Base-by-base conservation (phyloP, 2,113 vertebrate species). In the Cavia aperea region DNA sequence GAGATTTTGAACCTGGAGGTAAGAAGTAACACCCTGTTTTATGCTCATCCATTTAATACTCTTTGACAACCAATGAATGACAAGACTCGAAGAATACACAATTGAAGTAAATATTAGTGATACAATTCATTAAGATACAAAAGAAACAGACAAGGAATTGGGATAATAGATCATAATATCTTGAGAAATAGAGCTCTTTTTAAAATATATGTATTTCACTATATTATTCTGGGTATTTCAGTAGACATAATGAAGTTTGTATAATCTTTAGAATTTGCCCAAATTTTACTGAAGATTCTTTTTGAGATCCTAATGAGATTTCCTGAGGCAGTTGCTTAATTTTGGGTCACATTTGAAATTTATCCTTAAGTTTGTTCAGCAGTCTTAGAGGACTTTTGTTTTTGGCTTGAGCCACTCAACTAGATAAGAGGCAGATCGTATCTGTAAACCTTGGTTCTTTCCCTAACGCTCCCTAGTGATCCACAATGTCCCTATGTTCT, bases 1-100 rank as follows among this genome's bases (percentile, higher is more conserved):
- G 29, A 90, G 63, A 84, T 93, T 93, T 93, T 83, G 95, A 95
- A 94, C 95, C 93, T 95, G 43, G 51, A 68, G 86, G 92, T 84
- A 86, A 94, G 75, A 95, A 91, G 66, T 23, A 92, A 49, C 13
- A 73, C 51, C 86, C 13, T 87, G 18, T 81, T 94, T 94, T 81
- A 75, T 91, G 81, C 62, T 39, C 31, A 94, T 75, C 68, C 33
- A 84, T 81, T 92, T 72, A 65, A 3, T 81, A 83, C 82, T 90
- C 86, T 86, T 96, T 95, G 93, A 79, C 63, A 94, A 73, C 65
- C 60, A 90, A 15, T 62, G 65, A 92, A 16, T 62, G 68, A 92
- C 94, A 94, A 95, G 86, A 85, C 54, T 0, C 81, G 21, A 89
- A 95, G 43, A 89, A 95, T 49, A 93, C 15, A 19, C 70, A 92